A percentile compares a stretch with the other conserved stretches of the same genome.
Evolutionary conservation across 92 coral and sea anemone species (phyloP).

Genomic region (Epizoanthus illoricatus): DNA sequence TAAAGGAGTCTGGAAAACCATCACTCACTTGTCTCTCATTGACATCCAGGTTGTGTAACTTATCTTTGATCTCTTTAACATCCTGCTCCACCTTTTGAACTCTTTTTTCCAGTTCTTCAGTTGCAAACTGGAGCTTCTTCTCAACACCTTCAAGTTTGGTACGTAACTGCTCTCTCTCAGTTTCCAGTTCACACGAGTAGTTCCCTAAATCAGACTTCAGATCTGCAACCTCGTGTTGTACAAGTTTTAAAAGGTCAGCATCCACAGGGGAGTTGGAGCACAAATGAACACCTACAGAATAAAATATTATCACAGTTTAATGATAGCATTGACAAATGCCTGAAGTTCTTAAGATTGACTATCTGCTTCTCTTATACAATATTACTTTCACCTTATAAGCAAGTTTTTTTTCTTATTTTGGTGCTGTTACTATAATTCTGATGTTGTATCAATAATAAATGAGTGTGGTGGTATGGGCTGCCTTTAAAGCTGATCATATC

Average conservation of each 20-base stretch:
- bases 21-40: not conserved
- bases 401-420: too few species aligned
- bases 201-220: not conserved
- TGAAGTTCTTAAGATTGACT: not conserved
- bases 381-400: not conserved
- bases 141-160: not conserved
- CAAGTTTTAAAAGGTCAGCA: not conserved
- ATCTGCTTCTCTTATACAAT: not conserved
- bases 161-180: not conserved
- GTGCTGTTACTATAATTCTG: too few species aligned
- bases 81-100: not conserved
- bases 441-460: too few species aligned
- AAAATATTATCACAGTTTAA: not conserved
- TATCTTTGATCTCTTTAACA: conserved; percentile 8
- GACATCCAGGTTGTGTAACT: not conserved
- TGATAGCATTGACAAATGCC: too few species aligned
- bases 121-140: not conserved
- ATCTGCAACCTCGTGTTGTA: conserved; percentile 5
- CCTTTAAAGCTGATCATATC: too few species aligned
- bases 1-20: not conserved
- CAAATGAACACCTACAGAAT: not conserved
- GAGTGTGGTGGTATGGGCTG: too few species aligned
- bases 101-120: not conserved
- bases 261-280: conserved; percentile 17
- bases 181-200: conserved; percentile 15